Conservation (phyloP, 2,797 vertebrate species). For the Macroramphosus scolopax region DNA sequence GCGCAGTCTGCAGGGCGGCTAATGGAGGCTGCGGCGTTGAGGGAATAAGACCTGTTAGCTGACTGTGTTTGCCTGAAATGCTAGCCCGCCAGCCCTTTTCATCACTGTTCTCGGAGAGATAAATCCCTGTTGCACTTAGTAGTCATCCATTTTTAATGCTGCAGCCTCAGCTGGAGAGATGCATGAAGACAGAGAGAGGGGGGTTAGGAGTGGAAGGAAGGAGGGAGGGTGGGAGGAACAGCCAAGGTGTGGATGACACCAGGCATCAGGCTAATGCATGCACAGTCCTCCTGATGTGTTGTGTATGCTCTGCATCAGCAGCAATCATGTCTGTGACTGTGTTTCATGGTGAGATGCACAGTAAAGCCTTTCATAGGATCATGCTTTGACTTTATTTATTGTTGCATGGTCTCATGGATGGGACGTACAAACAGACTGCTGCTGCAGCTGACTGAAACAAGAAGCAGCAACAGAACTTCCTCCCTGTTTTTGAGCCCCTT, state of each 20-base stretch:
- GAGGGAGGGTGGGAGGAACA: slow-evolving; percentile 21
- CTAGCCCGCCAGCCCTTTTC: slow-evolving; percentile 68
- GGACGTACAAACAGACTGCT: slow-evolving; percentile 18
- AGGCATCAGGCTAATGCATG: slow-evolving; percentile 44
- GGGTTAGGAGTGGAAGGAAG: too few species aligned
- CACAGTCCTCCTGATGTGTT: slow-evolving; percentile 32
- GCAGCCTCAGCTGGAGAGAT: slow-evolving; percentile 72
- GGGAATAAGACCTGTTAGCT: slow-evolving; percentile 67
- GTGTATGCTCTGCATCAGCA: slow-evolving; percentile 41
- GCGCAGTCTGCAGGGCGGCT: slow-evolving; percentile 63
- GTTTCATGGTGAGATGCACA: slow-evolving; percentile 32
- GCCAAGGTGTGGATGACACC: slow-evolving; percentile 55
- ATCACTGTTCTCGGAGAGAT: slow-evolving; percentile 70
- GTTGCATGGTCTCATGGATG: slow-evolving; percentile 27
- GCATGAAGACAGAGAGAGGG: slow-evolving; percentile 43
- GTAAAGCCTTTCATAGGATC: slow-evolving; percentile 35
- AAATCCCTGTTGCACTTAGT: slow-evolving; percentile 82
- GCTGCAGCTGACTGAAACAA: slow-evolving; percentile 23
- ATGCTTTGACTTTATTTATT: slow-evolving; percentile 31
- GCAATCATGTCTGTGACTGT: slow-evolving; percentile 38
- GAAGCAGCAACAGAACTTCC: slow-evolving; percentile 40
- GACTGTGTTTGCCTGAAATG: slow-evolving; percentile 65
- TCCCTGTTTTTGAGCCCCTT: slow-evolving; percentile 42
- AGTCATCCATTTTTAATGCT: slow-evolving; percentile 83
- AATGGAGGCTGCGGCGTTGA: slow-evolving; percentile 60